Conservation (phyloP, 2,888 invertebrate genomes). For the Chaitophorus viminalis region DNA sequence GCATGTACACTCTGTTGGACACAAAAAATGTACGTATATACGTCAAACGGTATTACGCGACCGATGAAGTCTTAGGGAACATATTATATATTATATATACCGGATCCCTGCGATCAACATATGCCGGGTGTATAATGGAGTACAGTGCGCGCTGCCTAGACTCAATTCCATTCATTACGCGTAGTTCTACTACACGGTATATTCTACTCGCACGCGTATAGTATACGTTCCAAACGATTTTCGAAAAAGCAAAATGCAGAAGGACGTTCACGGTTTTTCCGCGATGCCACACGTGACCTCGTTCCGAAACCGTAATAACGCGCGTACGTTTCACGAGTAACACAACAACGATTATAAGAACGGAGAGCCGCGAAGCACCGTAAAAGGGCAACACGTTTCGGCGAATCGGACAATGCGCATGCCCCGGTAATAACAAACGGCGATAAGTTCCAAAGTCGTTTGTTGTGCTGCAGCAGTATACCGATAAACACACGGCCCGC, state of each 20-base stretch:
- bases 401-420: not conserved
- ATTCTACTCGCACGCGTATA: too few relatives aligned
- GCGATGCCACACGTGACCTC: slow-evolving; percentile 14
- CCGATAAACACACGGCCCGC: not conserved
- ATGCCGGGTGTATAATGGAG: too few relatives aligned
- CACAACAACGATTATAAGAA: not conserved
- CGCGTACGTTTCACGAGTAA: too few relatives aligned
- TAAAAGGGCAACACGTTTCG: slow-evolving; percentile 43
- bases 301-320: slow-evolving; percentile 1
- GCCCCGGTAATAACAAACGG: not conserved
- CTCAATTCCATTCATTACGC: too few relatives aligned
- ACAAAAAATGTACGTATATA: too few relatives aligned
- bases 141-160: too few relatives aligned
- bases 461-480: not conserved
- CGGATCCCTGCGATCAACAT: too few relatives aligned
- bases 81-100: too few relatives aligned
- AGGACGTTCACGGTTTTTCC: slow-evolving; percentile 29
- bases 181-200: too few relatives aligned
- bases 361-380: not conserved
- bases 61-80: too few relatives aligned
- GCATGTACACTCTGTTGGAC: too few relatives aligned
- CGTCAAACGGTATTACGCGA: too few relatives aligned
- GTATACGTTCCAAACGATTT: not conserved
- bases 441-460: slow-evolving; percentile 12
- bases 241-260: not conserved